Conservation (phyloP, 2,888 invertebrate genomes). For the Zonitis immaculata region DNA sequence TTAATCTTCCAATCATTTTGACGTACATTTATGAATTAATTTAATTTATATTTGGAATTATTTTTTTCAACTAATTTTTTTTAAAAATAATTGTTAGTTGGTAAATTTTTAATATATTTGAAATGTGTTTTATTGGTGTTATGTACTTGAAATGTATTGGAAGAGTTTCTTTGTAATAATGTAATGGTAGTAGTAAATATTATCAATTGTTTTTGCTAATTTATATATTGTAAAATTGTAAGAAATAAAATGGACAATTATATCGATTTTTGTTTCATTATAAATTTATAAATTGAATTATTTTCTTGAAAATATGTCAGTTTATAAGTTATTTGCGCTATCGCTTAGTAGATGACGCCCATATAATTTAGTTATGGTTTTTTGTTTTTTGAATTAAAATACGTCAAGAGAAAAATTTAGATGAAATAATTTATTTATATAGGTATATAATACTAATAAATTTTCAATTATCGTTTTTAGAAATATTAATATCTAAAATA, state of each 20-base stretch:
- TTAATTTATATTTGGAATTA: constrained; percentile 7
- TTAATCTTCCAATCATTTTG: constrained; percentile 21
- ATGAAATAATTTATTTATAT: too few relatives aligned
- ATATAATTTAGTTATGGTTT: background rate
- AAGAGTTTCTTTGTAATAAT: constrained; percentile 16
- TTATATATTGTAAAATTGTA: background rate
- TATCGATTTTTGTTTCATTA: background rate
- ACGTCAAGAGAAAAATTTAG: too few relatives aligned
- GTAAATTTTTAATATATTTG: background rate
- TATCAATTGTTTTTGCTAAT: constrained; percentile 9
- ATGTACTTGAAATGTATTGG: constrained; percentile 11
- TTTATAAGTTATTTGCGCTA: too few relatives aligned
- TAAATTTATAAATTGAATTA: too few relatives aligned
- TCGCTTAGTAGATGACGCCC: too few relatives aligned
- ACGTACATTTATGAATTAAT: constrained; percentile 9
- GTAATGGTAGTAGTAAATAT: constrained; percentile 12
- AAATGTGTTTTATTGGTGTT: background rate
- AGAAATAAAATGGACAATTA: background rate
- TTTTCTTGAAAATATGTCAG: too few relatives aligned
- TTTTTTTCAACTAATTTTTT: constrained; percentile 8
- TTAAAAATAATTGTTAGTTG: background rate
- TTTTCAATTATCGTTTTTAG: constrained; percentile 8
- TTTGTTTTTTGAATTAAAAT: too few relatives aligned
- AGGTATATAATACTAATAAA: too few relatives aligned
- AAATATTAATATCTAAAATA: constrained; percentile 12